phyloP scores from a whole-genome alignment of 1,140 invertebrate genomes.

The Bombus sibiricus region DNA sequence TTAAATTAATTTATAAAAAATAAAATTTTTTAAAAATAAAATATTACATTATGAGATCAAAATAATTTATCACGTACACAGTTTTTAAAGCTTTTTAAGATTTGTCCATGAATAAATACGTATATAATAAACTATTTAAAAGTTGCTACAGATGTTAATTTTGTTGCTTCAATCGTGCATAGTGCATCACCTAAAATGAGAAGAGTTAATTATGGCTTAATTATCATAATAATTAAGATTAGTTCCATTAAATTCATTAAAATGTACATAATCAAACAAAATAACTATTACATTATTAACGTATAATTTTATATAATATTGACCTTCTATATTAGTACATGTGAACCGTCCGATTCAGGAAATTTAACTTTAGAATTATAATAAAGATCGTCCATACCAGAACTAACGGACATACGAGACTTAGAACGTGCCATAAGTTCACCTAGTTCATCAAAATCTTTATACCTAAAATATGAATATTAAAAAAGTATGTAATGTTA shows the following conservation, averaged over 20 bases:
- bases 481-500: slow-evolving; percentile 24
- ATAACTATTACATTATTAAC: neutral
- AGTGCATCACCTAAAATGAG: neutral
- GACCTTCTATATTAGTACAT: slow-evolving; percentile 74
- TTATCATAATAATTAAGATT: neutral
- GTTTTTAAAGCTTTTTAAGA: slow-evolving; percentile 32
- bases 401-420: slow-evolving; percentile 81
- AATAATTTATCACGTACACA: slow-evolving; percentile 47
- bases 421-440: slow-evolving; percentile 83
- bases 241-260: neutral
- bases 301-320: neutral
- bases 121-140: neutral
- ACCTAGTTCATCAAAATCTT: slow-evolving; percentile 83
- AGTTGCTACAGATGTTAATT: neutral
- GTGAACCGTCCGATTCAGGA: slow-evolving; percentile 73
- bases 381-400: slow-evolving; percentile 78
- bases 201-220: neutral
- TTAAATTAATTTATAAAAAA: slow-evolving; percentile 32
- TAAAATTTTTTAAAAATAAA: slow-evolving; percentile 26
- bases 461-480: slow-evolving; percentile 72
- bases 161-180: neutral
- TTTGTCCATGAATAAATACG: slow-evolving; percentile 21
- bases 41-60: slow-evolving; percentile 57
- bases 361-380: slow-evolving; percentile 77
- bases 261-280: neutral